Evolutionary conservation across 2,113 vertebrate species (phyloP), one percentile per base, ranked within the genome.

Genomic region (Raja brachyura): DNA sequence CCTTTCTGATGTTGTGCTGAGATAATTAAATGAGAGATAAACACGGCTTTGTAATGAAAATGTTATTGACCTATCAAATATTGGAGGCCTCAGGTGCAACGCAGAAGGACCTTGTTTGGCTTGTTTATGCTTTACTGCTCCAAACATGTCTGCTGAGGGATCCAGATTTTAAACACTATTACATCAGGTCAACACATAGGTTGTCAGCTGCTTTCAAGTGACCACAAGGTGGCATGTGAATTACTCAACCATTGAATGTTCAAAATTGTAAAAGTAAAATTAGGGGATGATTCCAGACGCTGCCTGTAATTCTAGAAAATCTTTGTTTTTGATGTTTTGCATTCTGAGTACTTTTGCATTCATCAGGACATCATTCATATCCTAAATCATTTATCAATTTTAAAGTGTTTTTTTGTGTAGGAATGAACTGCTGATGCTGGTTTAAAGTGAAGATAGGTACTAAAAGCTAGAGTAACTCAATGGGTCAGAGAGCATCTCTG

Each of bases 11-110:
- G 81, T 85, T 59, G 81, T 85, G 28, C 54, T 56, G 81, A 4
- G 54, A 59, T 85, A 85, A 85, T 85, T 85, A 85, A 85, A 85
- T 85, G 81, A 85, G 81, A 85, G 48, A 85, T 85, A 59, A 85
- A 85, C 63, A 66, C 66, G 86, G 59, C 86, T 90, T 90, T 90
- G n/a, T 66, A 90, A 90, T 39, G 61, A 90, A 90, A 90, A 90
- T 59, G 59, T 90, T 20, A 90, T 90, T 68, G 86, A 68, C 63
- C 86, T 63, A 90, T 68, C 86, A 68, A 90, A 66, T 68, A 68
- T 39, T 68, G n/a, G 86, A 66, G 86, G 86, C 31, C 59, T 33
- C 86, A 90, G 86, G 86, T 68, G 86, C 86, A 90, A 18, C 68
- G 13, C 86, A 90, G 86, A 90, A 90, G 86, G 63, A 90, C 86